Evolutionary conservation across 1,140 invertebrate genomes (phyloP).

Genomic region (Cephus cinctus): DNA sequence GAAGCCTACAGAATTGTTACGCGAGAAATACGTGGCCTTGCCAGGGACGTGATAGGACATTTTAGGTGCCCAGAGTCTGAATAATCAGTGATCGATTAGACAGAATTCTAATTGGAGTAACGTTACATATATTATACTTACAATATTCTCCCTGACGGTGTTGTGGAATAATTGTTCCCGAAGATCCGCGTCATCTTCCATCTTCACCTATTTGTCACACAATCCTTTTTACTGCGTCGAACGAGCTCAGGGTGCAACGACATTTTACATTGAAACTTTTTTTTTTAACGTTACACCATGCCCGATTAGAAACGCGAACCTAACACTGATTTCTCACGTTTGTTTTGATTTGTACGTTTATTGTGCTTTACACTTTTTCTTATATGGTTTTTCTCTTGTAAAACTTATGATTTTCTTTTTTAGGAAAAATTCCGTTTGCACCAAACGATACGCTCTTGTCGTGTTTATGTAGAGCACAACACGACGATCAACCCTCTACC

Average conservation of each 20-base stretch:
- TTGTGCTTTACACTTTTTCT: neutral
- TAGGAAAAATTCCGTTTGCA: neutral
- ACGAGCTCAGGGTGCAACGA: slow-evolving; percentile 21
- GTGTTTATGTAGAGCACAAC: slow-evolving; percentile 8
- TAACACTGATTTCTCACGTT: neutral
- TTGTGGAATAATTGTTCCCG: slow-evolving; percentile 89
- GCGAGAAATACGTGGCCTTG: no score
- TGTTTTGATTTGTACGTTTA: neutral
- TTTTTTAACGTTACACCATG: neutral
- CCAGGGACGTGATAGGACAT: no score
- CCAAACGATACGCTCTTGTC: neutral
- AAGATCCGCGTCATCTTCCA: slow-evolving; percentile 71
- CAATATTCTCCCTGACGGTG: slow-evolving; percentile 89
- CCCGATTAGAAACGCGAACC: neutral
- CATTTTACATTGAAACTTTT: slow-evolving; percentile 27
- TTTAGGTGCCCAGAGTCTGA: no score
- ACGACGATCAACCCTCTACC: neutral
- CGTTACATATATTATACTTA: no score
- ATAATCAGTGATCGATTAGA: no score
- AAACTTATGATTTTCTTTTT: neutral
- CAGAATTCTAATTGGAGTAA: no score
- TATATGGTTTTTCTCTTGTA: neutral
- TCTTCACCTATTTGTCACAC: slow-evolving; percentile 49
- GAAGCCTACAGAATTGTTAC: no score
- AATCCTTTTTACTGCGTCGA: slow-evolving; percentile 32